phyloP scores from a whole-genome alignment of 2,888 invertebrate genomes.

The Sussaba pulchella region DNA sequence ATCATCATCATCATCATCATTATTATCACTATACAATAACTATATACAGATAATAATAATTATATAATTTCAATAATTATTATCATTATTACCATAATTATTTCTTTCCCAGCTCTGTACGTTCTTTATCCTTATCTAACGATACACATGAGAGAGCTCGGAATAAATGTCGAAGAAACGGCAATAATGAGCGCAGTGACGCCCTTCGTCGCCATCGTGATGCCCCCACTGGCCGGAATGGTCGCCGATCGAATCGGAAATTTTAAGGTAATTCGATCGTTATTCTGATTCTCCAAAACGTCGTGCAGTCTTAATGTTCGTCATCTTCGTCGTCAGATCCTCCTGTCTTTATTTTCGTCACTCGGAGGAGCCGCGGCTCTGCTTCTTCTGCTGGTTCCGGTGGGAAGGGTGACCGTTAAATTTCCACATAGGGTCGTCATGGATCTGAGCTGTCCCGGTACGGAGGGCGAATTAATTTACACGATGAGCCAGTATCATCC shows the following conservation, averaged over 20 bases:
- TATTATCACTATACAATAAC: too few species aligned
- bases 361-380: conserved; percentile 89
- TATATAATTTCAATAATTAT: too few species aligned
- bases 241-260: conserved; percentile 92
- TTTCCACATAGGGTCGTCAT: conserved; percentile 88
- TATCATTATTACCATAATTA: too few species aligned
- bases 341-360: conserved; percentile 89
- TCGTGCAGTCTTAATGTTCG: too few species aligned
- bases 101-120: conserved; percentile 88
- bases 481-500: conserved; percentile 77
- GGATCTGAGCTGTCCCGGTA: conserved; percentile 85
- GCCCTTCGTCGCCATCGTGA: conserved; percentile 90
- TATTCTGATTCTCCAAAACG: too few species aligned
- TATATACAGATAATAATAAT: too few species aligned
- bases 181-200: conserved; percentile 93
- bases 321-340: too few species aligned
- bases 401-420: conserved; percentile 88
- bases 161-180: conserved; percentile 92
- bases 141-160: conserved; percentile 92
- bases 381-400: conserved; percentile 89
- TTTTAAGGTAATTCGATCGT: conserved; percentile 91
- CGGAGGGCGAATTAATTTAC: conserved; percentile 73
- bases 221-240: conserved; percentile 92
- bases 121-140: conserved; percentile 92
- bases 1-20: too few species aligned